A percentile compares a stretch with the other conserved stretches of the same genome.
Evolutionary conservation across 92 coral and sea anemone genomes (phyloP).

Genomic region (Anthopleura xanthogrammica): DNA sequence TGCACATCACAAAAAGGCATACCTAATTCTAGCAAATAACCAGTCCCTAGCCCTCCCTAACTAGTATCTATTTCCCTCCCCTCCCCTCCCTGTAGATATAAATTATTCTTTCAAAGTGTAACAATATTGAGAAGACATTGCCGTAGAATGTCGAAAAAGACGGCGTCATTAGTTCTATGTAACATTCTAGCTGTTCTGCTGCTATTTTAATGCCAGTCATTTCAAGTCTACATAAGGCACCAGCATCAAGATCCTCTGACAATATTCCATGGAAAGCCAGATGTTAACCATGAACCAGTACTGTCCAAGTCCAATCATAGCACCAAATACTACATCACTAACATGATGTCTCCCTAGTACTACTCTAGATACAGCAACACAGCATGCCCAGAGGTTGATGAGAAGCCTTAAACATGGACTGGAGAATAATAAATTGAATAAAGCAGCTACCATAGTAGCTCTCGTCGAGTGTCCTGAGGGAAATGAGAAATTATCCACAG

Average conservation of each 20-base stretch:
- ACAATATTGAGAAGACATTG: too few relatives aligned
- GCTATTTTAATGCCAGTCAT: too few relatives aligned
- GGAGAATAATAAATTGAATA: slow-evolving; percentile 49
- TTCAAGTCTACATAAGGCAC: slow-evolving; percentile 31
- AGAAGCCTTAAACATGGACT: slow-evolving; percentile 32
- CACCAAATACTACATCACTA: slow-evolving; percentile 82
- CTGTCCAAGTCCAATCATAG: slow-evolving; percentile 72
- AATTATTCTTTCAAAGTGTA: too few relatives aligned
- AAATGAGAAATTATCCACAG: slow-evolving; percentile 89
- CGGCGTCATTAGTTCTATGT: too few relatives aligned
- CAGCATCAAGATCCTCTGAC: slow-evolving; percentile 36
- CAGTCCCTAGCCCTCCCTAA: too few relatives aligned
- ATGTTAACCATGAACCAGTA: slow-evolving; percentile 45
- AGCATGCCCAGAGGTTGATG: slow-evolving; percentile 73
- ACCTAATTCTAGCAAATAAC: too few relatives aligned
- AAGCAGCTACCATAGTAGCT: slow-evolving; percentile 86
- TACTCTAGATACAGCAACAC: slow-evolving; percentile 82
- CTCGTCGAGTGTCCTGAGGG: slow-evolving; percentile 95
- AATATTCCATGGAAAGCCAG: slow-evolving; percentile 65
- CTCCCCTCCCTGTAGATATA: too few relatives aligned
- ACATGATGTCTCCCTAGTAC: slow-evolving; percentile 92
- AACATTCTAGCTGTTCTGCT: too few relatives aligned
- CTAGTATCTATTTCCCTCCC: too few relatives aligned
- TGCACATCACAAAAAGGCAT: too few relatives aligned
- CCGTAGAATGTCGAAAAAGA: too few relatives aligned